Percentiles rank a stretch among this genome's conserved stretches.
These are phyloP conservation scores for Heliconius melpomene DNA, from an alignment of 1,140 invertebrate species.

Conservation along the genomic window DNA sequence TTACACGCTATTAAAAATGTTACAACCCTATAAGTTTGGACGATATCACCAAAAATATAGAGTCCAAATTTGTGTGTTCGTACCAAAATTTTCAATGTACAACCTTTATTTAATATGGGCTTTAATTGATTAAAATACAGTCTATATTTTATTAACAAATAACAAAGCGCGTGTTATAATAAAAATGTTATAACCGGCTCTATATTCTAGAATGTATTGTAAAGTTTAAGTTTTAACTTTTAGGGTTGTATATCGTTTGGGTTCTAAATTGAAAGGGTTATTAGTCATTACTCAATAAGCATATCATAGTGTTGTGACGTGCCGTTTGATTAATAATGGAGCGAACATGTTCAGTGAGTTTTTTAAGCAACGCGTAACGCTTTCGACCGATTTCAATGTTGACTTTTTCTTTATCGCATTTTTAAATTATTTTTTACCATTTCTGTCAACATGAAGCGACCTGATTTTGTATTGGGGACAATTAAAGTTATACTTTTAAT, in stretches of 20 bases:
- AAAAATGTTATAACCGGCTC: neutral
- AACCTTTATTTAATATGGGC: constrained; percentile 32
- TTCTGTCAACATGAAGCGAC: constrained; percentile 34
- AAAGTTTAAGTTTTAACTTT: neutral
- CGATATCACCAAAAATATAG: neutral
- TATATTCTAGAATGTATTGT: constrained; percentile 9
- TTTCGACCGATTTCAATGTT: constrained; percentile 55
- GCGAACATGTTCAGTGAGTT: constrained; percentile 61
- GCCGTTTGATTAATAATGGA: constrained; percentile 77
- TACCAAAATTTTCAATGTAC: constrained; percentile 10
- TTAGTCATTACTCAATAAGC: constrained; percentile 74
- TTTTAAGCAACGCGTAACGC: constrained; percentile 65
- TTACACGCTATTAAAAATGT: constrained; percentile 53
- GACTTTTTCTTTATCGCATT: constrained; percentile 44
- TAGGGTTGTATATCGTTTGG: constrained; percentile 30
- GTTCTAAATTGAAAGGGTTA: constrained; percentile 61
- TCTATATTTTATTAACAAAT: constrained; percentile 42
- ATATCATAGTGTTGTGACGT: constrained; percentile 78
- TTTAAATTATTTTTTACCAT: constrained; percentile 35
- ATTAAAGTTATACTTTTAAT: constrained; percentile 8
- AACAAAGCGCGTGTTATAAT: constrained; percentile 4
- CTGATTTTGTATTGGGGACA: constrained; percentile 27
- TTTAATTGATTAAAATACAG: constrained; percentile 42
- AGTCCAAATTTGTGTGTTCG: constrained; percentile 28
- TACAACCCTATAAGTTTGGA: constrained; percentile 16